Evolutionary conservation across 2,888 invertebrate genomes (phyloP).

Genomic region (Conchocele bisecta): DNA sequence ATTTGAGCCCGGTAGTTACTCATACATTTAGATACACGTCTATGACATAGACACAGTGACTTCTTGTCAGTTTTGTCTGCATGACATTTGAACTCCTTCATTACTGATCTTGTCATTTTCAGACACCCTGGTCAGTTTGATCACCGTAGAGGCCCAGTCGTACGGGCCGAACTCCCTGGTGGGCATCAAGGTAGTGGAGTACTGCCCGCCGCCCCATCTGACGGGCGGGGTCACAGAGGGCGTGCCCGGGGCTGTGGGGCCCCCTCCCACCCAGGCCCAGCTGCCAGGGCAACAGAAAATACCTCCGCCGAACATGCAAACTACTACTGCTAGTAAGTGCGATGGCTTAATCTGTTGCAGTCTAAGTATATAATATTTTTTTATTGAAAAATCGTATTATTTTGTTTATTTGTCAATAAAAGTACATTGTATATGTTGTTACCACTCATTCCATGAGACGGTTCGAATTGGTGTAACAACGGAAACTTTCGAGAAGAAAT

Average conservation of each 20-base stretch:
- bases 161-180: conserved; percentile 98
- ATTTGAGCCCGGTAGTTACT: too few relatives aligned
- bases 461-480: too few relatives aligned
- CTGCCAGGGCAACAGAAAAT: conserved; percentile 55
- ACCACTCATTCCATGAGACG: too few relatives aligned
- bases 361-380: too few relatives aligned
- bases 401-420: too few relatives aligned
- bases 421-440: too few relatives aligned
- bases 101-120: conserved; percentile 71
- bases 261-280: conserved; percentile 41
- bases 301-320: too few relatives aligned
- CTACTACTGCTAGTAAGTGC: too few relatives aligned
- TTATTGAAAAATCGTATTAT: too few relatives aligned
- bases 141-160: conserved; percentile 91
- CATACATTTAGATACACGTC: too few relatives aligned
- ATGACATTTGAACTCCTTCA: neutral
- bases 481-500: too few relatives aligned
- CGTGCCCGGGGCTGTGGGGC: conserved; percentile 40
- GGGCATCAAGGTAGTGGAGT: conserved; percentile 97
- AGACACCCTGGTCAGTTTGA: conserved; percentile 83
- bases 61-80: neutral
- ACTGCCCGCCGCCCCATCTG: conserved; percentile 83
- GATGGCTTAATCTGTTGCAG: too few relatives aligned
- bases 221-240: conserved; percentile 50
- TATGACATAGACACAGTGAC: neutral